A percentile compares a stretch with the other conserved stretches of the same genome.
Conservation (phyloP, 2,797 vertebrate species). For the Champsocephalus esox region DNA sequence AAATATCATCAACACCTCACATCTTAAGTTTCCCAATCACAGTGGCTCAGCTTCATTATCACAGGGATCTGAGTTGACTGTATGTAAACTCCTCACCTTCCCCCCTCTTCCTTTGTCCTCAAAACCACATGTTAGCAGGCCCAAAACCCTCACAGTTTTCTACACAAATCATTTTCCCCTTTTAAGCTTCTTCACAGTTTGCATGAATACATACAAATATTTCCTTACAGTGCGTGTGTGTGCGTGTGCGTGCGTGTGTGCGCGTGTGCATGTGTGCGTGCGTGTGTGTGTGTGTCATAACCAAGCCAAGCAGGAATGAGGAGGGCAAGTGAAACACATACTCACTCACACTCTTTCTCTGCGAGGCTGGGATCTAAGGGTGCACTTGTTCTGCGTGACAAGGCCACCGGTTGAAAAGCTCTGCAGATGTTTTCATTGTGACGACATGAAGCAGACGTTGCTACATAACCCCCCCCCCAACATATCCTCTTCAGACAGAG, state of each 20-base stretch:
- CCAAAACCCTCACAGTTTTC: too few relatives aligned
- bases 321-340: slow-evolving; percentile 48
- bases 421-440: slow-evolving; percentile 14
- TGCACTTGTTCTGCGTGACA: slow-evolving; percentile 49
- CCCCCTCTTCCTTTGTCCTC: too few relatives aligned
- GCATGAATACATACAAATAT: too few relatives aligned
- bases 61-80: too few relatives aligned
- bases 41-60: too few relatives aligned
- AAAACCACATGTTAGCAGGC: too few relatives aligned
- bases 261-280: slow-evolving; percentile 14
- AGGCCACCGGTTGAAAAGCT: slow-evolving; percentile 40
- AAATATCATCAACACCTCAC: too few relatives aligned
- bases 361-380: slow-evolving; percentile 38
- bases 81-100: too few relatives aligned
- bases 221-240: slow-evolving; percentile 6
- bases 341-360: slow-evolving; percentile 12
- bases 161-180: too few relatives aligned
- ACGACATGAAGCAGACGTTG: slow-evolving; percentile 24
- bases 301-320: slow-evolving; percentile 66
- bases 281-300: slow-evolving; percentile 41
- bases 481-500: background rate
- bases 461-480: slow-evolving; percentile 4
- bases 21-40: too few relatives aligned
- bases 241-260: slow-evolving; percentile 17
- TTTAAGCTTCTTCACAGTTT: too few relatives aligned